Conservation (phyloP, 2,113 vertebrate genomes). For the Cardinalis cardinalis region DNA sequence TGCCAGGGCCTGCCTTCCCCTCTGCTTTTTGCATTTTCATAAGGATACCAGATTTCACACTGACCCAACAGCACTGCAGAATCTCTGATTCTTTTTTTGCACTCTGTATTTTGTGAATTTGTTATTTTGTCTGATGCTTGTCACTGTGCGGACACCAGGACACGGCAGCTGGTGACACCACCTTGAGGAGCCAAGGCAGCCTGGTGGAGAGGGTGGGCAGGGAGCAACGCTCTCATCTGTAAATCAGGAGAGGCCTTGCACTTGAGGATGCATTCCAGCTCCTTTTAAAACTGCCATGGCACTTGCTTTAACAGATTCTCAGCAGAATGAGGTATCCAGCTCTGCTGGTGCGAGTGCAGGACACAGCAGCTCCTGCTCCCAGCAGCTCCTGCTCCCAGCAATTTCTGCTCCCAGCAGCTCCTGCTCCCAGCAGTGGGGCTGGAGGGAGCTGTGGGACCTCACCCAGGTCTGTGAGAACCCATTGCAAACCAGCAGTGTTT, state of each 20-base stretch:
- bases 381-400: neutral
- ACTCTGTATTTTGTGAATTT: neutral
- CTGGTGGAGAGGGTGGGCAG: neutral
- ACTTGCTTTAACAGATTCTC: neutral
- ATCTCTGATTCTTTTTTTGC: neutral
- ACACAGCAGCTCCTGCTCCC: neutral
- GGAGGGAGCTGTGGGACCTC: neutral
- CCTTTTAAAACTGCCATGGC: neutral
- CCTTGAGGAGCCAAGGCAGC: rapidly evolving
- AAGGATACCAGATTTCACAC: neutral
- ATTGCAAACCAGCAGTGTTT: neutral
- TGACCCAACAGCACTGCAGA: neutral
- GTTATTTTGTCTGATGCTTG: neutral
- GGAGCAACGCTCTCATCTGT: neutral
- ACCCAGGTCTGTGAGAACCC: neutral
- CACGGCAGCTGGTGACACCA: rapidly evolving
- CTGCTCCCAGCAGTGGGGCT: neutral
- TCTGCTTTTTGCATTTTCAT: neutral
- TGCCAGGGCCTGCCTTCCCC: neutral
- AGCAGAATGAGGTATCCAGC: neutral
- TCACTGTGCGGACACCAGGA: neutral
- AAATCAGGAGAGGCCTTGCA: neutral
- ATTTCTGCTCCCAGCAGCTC: neutral
- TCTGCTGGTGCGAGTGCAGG: neutral
- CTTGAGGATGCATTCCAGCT: neutral